Conservation (phyloP, 2,113 vertebrate genomes). For the Cranoglanis bouderius region DNA sequence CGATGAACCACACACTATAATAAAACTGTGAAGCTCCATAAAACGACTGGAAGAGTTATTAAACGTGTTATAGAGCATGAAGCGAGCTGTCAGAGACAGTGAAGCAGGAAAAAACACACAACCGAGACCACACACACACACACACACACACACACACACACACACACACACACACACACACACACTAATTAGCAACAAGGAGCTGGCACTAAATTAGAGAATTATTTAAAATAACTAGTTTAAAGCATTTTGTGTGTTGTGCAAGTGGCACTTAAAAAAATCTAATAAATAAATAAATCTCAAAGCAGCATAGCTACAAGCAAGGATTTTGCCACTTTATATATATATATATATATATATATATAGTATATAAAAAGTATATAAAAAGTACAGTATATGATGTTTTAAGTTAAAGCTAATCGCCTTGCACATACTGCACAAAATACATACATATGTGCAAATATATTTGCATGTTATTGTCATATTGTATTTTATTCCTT, state of each 20-base stretch:
- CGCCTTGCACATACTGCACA: not conserved
- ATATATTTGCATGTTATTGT: not conserved
- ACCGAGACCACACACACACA: not conserved
- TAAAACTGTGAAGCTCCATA: constrained; percentile 29
- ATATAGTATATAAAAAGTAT: too few relatives aligned
- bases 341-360: too few relatives aligned
- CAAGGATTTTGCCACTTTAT: not conserved
- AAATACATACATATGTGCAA: not conserved
- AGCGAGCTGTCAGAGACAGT: constrained; percentile 36
- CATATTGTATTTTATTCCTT: not conserved
- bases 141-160: not conserved
- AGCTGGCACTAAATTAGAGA: not conserved
- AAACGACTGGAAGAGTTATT: constrained; percentile 32
- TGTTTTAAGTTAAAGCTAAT: not conserved
- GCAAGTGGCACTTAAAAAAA: not conserved
- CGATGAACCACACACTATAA: constrained; percentile 55
- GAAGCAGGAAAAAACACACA: constrained; percentile 1
- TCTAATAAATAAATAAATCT: not conserved
- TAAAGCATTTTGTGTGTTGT: not conserved
- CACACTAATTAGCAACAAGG: not conserved
- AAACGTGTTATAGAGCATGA: constrained; percentile 26
- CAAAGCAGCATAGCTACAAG: not conserved
- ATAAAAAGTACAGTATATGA: not conserved
- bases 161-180: not conserved
- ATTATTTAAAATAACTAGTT: not conserved